A percentile compares a stretch with the other conserved stretches of the same genome.
Conservation (phyloP, 2,888 invertebrate species). For the Neelides folsomi region DNA sequence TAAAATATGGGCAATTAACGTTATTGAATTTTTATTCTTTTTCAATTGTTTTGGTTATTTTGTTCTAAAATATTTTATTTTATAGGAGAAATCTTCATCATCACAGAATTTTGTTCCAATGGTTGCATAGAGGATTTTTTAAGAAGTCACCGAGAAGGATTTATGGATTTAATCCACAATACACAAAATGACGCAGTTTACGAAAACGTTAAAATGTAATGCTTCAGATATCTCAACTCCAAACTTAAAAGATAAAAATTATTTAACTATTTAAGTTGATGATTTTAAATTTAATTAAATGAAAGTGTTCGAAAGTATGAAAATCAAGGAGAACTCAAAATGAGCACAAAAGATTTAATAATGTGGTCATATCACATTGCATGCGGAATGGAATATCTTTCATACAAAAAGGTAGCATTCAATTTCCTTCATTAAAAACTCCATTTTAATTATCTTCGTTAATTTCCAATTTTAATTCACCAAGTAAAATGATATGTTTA, state of each 20-base stretch:
- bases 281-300: background rate
- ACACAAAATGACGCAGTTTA: background rate
- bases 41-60: background rate
- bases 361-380: conserved; percentile 1
- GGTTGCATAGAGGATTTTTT: conserved; percentile 1
- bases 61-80: background rate
- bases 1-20: too few species aligned
- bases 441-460: too few species aligned
- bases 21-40: background rate
- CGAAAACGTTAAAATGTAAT: background rate
- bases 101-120: background rate
- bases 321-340: background rate
- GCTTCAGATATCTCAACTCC: background rate
- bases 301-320: background rate
- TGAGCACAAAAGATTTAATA: background rate
- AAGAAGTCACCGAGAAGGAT: background rate
- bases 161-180: background rate
- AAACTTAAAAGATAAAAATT: too few species aligned
- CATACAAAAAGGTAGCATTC: background rate
- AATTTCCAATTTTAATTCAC: background rate
- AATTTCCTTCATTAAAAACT: background rate
- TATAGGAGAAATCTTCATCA: conserved; percentile 2
- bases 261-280: too few species aligned
- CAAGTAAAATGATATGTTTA: background rate
- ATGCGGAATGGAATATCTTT: conserved; percentile 1